A percentile compares a stretch with the other conserved stretches of the same genome.
phyloP scores from a whole-genome alignment of 2,113 vertebrate species.

The Callithrix jacchus region DNA sequence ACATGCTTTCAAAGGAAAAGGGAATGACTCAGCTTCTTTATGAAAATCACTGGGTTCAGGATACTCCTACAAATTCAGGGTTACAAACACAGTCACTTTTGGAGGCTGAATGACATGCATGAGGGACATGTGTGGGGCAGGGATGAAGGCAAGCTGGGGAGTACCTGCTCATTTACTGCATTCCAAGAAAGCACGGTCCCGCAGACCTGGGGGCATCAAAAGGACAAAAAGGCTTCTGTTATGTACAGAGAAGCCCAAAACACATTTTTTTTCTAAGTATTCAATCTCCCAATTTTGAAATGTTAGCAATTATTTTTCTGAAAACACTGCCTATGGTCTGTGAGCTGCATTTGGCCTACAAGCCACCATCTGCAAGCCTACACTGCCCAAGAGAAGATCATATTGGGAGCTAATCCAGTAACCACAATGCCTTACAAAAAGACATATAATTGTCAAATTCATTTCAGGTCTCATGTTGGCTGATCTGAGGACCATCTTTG shows the following conservation, averaged over 20 bases:
- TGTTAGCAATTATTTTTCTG: neutral
- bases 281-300: neutral
- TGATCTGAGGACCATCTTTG: neutral
- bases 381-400: neutral
- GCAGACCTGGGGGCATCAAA: neutral
- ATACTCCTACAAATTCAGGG: neutral
- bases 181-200: neutral
- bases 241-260: neutral
- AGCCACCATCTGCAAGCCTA: neutral
- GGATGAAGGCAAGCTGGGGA: neutral
- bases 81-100: neutral
- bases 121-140: neutral
- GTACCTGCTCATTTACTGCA: neutral
- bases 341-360: neutral
- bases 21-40: neutral
- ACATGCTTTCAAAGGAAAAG: constrained; percentile 16
- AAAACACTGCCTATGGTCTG: neutral
- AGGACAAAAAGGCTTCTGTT: neutral
- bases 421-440: neutral
- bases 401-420: neutral
- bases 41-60: no score
- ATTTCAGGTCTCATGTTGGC: neutral
- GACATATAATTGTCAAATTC: neutral
- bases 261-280: neutral
- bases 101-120: fast-evolving